Evolutionary conservation across 2,113 vertebrate genomes (phyloP).

Genomic region (Cyphomyrus discorhynchus): DNA sequence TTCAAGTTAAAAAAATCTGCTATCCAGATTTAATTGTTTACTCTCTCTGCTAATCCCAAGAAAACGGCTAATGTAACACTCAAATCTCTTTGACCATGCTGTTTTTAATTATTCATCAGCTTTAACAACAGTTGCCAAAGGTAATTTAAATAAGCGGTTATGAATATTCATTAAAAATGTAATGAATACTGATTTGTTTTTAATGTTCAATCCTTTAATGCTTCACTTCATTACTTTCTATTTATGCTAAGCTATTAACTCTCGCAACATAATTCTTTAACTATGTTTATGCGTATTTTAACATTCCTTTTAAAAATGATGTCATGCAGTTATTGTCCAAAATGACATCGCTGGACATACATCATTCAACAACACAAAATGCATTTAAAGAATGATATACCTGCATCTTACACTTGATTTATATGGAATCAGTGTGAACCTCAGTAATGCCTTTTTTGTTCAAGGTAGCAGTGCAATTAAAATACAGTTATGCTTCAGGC

Average conservation of each 20-base stretch:
- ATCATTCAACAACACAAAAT: constrained; percentile 53
- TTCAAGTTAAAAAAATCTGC: constrained; percentile 44
- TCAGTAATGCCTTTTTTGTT: constrained; percentile 53
- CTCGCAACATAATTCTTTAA: constrained; percentile 46
- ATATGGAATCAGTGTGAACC: constrained; percentile 49
- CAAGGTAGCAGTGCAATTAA: constrained; percentile 51
- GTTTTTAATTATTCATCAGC: constrained; percentile 63
- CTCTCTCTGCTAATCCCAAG: constrained; percentile 43
- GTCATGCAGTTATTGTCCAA: constrained; percentile 29
- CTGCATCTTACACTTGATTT: constrained; percentile 57
- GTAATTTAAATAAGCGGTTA: constrained; percentile 60
- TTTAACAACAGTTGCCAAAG: constrained; percentile 55
- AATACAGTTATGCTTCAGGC: constrained; percentile 16
- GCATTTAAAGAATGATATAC: constrained; percentile 47
- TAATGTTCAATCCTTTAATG: constrained; percentile 57
- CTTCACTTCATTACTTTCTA: constrained; percentile 50
- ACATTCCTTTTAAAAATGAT: constrained; percentile 24
- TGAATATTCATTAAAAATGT: constrained; percentile 58
- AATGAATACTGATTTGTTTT: constrained; percentile 63
- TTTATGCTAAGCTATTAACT: constrained; percentile 43
- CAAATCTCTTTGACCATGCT: constrained; percentile 55
- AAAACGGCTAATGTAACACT: constrained; percentile 48
- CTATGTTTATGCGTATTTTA: constrained; percentile 46
- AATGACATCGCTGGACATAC: constrained; percentile 50
- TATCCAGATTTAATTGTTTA: constrained; percentile 53